Base-by-base conservation (phyloP, 1,140 invertebrate species). In the Nasonia longicornis region DNA sequence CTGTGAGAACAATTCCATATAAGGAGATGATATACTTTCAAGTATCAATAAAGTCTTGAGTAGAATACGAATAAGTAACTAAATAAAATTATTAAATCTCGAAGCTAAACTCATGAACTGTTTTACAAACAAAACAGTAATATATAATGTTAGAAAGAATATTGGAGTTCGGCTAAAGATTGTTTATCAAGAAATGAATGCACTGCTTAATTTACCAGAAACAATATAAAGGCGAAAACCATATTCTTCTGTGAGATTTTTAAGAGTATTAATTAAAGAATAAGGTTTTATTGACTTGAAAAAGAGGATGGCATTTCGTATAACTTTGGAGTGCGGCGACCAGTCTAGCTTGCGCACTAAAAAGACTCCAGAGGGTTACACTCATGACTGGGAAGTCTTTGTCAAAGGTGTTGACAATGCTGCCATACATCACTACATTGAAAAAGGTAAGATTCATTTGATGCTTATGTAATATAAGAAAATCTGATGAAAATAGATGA, bases 341-440 rank as follows among this genome's bases (percentile, higher is more conserved):
- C 93, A 94, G 87, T 96, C 97, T 82, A 93, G 93, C 72, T 91
- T 97, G 82, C 93, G 95, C 85, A 93, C 93, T 22, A 95, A 96
- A 87, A 93, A 93, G 82, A 97, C 96, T 11, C 93, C 93, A 22
- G 95, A 97, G 89, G 97, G 96, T 20, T 98, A 96, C 86, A 99
- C 98, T 83, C 98, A 99, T 92, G 97, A 99, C 89, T 99, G 98
- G 98, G 96, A 97, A 89, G 94, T 99, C n/a, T 99, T 96, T 92
- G 96, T 99, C 6, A 92, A 95, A 84, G 97, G 97, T 79, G 93
- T 94, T 83, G 96, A 98, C 86, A 94, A 95, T 83, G 93, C 94
- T 82, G 94, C 96, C 86, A 97, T 99, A 84, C 94, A 96, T 84
- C 93, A 96, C 87, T 99, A 96, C 92, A 94, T 99, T 64, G 97